These are phyloP conservation scores for Oncorhynchus clarkii DNA, from an alignment of 2,113 vertebrate genomes.

Conservation along the genomic window DNA sequence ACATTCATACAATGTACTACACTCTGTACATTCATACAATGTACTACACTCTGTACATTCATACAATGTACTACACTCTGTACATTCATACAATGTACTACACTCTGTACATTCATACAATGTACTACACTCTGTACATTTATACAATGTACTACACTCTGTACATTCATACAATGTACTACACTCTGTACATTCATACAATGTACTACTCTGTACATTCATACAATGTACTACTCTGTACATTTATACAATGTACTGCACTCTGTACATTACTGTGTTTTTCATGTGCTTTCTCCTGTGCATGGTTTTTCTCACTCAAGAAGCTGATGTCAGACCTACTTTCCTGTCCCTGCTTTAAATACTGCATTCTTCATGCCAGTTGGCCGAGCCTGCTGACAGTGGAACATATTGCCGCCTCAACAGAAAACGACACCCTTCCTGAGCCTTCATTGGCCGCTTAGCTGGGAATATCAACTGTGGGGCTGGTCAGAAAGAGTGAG, in stretches of 20 bases:
- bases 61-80: not conserved
- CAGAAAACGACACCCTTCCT: conserved; percentile 36
- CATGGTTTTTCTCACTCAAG: too few relatives aligned
- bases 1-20: not conserved
- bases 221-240: too few relatives aligned
- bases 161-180: too few relatives aligned
- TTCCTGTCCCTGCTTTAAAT: conserved; percentile 47
- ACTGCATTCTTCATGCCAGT: conserved; percentile 48
- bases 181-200: too few relatives aligned
- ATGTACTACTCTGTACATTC: too few relatives aligned
- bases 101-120: too few relatives aligned
- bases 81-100: not conserved
- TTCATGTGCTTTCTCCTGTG: too few relatives aligned
- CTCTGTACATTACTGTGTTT: too few relatives aligned
- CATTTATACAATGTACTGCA: too few relatives aligned
- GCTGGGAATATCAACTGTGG: conserved; percentile 60
- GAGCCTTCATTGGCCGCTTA: conserved; percentile 19
- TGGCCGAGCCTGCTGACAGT: conserved; percentile 51
- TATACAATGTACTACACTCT: not conserved
- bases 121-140: too few relatives aligned
- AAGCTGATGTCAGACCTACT: too few relatives aligned
- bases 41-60: not conserved
- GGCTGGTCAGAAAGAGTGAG: conserved; percentile 15
- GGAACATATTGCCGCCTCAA: conserved; percentile 61
- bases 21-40: too few relatives aligned